These are phyloP conservation scores for Oreotragus oreotragus DNA, from an alignment of 2,113 vertebrate species.

Conservation along the genomic window DNA sequence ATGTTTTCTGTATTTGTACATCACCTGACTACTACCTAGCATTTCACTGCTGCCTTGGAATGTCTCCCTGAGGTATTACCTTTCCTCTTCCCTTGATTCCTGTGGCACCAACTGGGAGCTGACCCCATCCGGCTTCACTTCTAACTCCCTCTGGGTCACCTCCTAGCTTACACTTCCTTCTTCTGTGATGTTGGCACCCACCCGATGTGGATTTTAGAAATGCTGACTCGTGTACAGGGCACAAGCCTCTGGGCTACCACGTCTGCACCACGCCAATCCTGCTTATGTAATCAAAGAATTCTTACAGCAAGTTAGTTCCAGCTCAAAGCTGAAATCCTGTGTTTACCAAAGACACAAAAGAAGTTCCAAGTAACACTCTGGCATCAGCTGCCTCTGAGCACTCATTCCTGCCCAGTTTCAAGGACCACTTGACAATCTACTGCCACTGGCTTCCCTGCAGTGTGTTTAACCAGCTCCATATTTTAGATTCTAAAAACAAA, in stretches of 20 bases:
- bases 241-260: background rate
- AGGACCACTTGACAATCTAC: background rate
- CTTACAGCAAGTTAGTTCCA: background rate
- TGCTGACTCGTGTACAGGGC: background rate
- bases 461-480: background rate
- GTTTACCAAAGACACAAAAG: background rate
- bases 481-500: background rate
- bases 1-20: background rate
- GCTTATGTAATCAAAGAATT: background rate
- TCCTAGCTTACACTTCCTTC: background rate
- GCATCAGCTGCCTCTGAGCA: background rate
- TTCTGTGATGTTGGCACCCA: background rate
- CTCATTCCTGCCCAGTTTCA: background rate
- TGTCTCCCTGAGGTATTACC: background rate
- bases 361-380: background rate
- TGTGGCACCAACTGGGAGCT: background rate
- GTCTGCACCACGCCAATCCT: background rate
- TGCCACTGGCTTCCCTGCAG: background rate
- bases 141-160: background rate
- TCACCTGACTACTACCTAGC: background rate
- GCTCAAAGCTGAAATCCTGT: background rate
- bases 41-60: background rate
- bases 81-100: background rate
- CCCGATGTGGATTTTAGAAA: background rate
- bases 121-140: background rate